Evolutionary conservation across 2,888 invertebrate genomes (phyloP).

Genomic region (Hemicrepidius hirtus): DNA sequence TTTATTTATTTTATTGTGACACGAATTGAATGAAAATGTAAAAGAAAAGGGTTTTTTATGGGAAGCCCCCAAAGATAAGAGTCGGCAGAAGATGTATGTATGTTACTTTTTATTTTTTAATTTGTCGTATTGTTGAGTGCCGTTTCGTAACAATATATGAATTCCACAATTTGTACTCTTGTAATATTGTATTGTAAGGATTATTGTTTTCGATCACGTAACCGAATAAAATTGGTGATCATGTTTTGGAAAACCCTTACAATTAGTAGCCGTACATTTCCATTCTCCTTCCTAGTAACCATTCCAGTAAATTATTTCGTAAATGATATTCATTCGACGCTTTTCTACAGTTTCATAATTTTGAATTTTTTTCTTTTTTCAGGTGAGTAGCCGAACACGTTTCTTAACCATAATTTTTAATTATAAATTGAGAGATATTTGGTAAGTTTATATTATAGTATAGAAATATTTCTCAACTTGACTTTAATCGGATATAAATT

Average conservation of each 20-base stretch:
- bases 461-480: not conserved
- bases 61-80: too few species aligned
- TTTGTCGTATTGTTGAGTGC: too few species aligned
- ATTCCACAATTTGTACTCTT: too few species aligned
- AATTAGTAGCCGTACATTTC: not conserved
- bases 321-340: conserved; percentile 3
- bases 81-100: too few species aligned
- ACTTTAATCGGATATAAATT: not conserved
- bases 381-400: conserved; percentile 3
- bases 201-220: too few species aligned
- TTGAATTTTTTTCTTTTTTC: conserved; percentile 17
- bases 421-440: too few species aligned
- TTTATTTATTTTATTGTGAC: too few species aligned
- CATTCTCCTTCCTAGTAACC: not conserved
- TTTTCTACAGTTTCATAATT: not conserved
- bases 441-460: not conserved
- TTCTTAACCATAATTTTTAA: not conserved
- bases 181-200: too few species aligned
- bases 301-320: not conserved
- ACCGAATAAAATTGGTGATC: not conserved
- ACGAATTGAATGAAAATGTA: too few species aligned
- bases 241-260: not conserved
- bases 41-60: too few species aligned
- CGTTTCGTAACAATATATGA: too few species aligned
- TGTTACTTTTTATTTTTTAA: too few species aligned